These are phyloP conservation scores for Acholoe squamosa DNA, from an alignment of 2,888 invertebrate genomes.

Conservation along the genomic window DNA sequence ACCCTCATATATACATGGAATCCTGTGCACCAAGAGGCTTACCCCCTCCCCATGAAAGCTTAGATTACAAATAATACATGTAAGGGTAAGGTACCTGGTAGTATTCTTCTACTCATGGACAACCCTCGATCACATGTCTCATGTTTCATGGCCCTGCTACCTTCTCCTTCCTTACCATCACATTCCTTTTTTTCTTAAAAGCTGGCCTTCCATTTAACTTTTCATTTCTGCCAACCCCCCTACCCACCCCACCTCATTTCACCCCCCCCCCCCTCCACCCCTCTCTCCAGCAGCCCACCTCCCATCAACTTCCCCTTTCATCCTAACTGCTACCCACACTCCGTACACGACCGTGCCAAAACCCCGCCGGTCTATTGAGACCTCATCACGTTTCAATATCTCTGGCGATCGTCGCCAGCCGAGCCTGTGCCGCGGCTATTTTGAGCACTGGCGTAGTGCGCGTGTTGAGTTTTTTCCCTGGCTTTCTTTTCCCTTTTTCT, in stretches of 20 bases:
- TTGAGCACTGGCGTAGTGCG: neutral
- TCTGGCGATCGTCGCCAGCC: neutral
- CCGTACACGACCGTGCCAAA: neutral
- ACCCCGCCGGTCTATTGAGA: conserved; percentile 11
- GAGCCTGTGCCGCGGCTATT: conserved; percentile 5
- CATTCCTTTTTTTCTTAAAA: no score
- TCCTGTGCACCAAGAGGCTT: no score
- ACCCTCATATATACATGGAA: no score
- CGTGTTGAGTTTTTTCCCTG: neutral
- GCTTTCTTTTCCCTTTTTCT: neutral
- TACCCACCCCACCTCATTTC: no score
- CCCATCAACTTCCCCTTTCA: neutral
- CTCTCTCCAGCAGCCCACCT: neutral
- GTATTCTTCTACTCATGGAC: no score
- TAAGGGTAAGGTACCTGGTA: no score
- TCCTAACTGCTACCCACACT: neutral
- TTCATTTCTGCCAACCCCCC: no score
- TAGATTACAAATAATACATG: no score
- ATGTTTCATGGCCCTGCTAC: neutral
- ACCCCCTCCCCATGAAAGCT: no score
- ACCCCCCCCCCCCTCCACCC: neutral
- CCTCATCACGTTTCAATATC: conserved; percentile 27
- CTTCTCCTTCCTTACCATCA: neutral
- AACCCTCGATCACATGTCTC: no score
- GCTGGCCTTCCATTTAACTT: no score